These are phyloP conservation scores for Rhea pennata DNA, from an alignment of 2,113 vertebrate species.

Conservation along the genomic window DNA sequence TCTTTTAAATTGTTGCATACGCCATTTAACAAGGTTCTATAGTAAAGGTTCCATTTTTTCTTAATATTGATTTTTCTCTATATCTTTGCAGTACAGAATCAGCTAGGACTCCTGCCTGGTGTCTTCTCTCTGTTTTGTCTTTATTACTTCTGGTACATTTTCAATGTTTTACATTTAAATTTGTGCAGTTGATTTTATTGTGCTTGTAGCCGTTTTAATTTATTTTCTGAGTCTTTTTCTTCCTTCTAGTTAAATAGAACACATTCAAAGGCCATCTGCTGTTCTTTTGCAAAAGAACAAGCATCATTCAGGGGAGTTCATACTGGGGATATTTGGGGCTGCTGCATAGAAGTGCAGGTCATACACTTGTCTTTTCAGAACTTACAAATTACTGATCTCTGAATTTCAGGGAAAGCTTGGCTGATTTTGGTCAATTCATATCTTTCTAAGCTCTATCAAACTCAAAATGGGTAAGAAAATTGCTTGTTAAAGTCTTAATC, in stretches of 20 bases:
- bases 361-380: not conserved
- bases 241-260: not conserved
- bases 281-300: not conserved
- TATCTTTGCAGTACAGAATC: slow-evolving; percentile 5
- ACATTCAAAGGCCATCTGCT: not conserved
- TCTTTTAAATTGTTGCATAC: slow-evolving; percentile 42
- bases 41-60: not conserved
- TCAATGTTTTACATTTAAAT: slow-evolving; percentile 46
- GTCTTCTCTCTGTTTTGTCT: slow-evolving; percentile 24
- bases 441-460: not conserved
- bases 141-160: slow-evolving; percentile 65
- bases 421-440: not conserved
- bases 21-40: slow-evolving; percentile 36
- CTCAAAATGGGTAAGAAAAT: slow-evolving; percentile 40
- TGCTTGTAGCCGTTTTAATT: slow-evolving; percentile 1
- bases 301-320: not conserved
- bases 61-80: slow-evolving; percentile 37
- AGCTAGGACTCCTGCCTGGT: not conserved
- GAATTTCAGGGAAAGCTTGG: not conserved
- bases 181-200: not conserved
- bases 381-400: not conserved
- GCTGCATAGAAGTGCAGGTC: not conserved
- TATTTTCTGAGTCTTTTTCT: not conserved
- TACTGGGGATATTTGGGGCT: not conserved
- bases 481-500: slow-evolving; percentile 33